phyloP scores from a whole-genome alignment of 2,797 vertebrate genomes.

The Distichodus sexfasciatus region DNA sequence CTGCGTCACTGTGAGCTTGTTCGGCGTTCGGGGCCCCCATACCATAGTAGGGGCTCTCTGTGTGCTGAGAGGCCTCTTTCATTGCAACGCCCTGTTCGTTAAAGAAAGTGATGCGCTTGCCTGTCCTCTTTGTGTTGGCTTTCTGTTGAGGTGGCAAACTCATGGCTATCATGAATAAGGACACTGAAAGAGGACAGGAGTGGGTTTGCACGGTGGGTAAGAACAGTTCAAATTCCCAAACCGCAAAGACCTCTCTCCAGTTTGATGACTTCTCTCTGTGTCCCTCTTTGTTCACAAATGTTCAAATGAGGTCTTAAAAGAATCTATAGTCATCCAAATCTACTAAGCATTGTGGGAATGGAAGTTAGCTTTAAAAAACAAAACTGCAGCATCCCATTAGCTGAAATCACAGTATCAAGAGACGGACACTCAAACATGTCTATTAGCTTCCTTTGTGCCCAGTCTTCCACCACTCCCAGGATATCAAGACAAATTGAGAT shows the following conservation, averaged over 20 bases:
- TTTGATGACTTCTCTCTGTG: slow-evolving; percentile 5
- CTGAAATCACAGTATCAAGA: slow-evolving; percentile 27
- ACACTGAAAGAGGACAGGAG: slow-evolving; percentile 26
- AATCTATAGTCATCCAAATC: slow-evolving; percentile 50
- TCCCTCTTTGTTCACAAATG: slow-evolving; percentile 2
- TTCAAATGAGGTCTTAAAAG: neutral
- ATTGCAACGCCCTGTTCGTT: slow-evolving; percentile 76
- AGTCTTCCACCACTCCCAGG: slow-evolving; percentile 2
- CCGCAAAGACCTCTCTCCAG: slow-evolving; percentile 33
- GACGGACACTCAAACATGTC: slow-evolving; percentile 40
- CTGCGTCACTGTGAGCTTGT: slow-evolving; percentile 69
- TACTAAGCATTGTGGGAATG: slow-evolving; percentile 49
- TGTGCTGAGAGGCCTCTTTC: slow-evolving; percentile 82
- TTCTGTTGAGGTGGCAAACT: slow-evolving; percentile 93
- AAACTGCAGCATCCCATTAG: slow-evolving; percentile 38
- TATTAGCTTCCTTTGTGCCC: slow-evolving; percentile 21
- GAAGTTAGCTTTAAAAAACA: slow-evolving; percentile 44
- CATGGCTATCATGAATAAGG: slow-evolving; percentile 82
- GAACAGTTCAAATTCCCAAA: slow-evolving; percentile 37
- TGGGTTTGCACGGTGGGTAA: slow-evolving; percentile 23
- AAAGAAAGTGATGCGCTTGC: slow-evolving; percentile 90
- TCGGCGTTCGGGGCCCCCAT: slow-evolving; percentile 74
- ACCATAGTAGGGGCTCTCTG: slow-evolving; percentile 83
- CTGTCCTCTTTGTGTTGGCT: slow-evolving; percentile 85
- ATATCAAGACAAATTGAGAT: slow-evolving; percentile 29